Conservation (phyloP, 2,113 vertebrate genomes). For the Semnopithecus entellus region DNA sequence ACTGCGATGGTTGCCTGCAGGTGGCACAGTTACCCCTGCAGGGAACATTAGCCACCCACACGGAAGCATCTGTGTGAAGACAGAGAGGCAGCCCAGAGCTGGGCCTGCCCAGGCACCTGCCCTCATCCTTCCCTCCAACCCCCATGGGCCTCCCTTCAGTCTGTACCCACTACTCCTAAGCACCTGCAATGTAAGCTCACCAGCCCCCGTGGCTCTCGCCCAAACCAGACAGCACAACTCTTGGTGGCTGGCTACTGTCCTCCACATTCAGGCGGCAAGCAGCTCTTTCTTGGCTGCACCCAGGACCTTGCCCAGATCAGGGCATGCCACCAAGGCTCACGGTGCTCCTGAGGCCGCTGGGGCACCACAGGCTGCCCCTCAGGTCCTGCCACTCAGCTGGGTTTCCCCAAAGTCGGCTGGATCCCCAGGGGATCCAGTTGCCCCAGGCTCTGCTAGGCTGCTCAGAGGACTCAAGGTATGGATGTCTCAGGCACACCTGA, state of each 20-base stretch:
- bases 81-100: not conserved
- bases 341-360: not conserved
- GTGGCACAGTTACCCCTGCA: not conserved
- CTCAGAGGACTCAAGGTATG: not conserved
- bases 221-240: too few species aligned
- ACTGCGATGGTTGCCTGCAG: not conserved
- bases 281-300: not conserved
- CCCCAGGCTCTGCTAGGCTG: not conserved
- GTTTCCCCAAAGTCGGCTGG: not conserved
- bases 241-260: not conserved
- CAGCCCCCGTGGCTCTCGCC: not conserved
- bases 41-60: too few species aligned
- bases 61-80: not conserved
- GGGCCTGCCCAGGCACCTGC: rapidly evolving
- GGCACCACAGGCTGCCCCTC: not conserved
- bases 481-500: not conserved
- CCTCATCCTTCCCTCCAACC: too few species aligned
- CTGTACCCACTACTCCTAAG: not conserved
- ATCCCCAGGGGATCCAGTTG: not conserved
- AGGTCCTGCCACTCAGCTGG: not conserved
- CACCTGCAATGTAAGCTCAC: not conserved
- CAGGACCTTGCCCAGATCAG: not conserved
- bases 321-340: not conserved
- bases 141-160: not conserved
- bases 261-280: too few species aligned